phyloP scores from a whole-genome alignment of 2,888 invertebrate genomes.

The Synanthedon myopaeformis region DNA sequence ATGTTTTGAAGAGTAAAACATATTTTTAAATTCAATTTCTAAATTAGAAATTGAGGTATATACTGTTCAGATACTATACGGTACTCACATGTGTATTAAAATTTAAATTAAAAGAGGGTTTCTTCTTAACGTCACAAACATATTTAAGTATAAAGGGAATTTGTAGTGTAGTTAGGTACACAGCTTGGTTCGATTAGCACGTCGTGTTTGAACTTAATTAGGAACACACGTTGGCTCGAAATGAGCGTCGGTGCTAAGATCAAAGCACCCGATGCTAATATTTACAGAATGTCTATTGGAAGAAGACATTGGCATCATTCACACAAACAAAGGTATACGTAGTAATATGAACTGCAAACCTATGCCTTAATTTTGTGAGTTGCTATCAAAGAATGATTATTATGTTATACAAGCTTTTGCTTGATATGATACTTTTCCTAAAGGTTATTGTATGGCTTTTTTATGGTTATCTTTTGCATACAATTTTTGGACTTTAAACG shows the following conservation, averaged over 20 bases:
- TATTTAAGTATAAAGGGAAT: too few species aligned
- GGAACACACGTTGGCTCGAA: slow-evolving; percentile 45
- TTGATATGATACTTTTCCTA: background rate
- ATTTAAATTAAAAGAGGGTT: too few species aligned
- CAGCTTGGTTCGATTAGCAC: slow-evolving; percentile 38
- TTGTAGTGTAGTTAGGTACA: background rate
- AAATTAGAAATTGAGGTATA: too few species aligned
- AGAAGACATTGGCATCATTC: slow-evolving; percentile 56
- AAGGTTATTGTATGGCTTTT: too few species aligned
- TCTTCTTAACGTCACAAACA: too few species aligned
- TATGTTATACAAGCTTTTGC: too few species aligned
- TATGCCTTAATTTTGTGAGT: background rate
- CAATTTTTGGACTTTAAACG: too few species aligned
- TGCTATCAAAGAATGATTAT: background rate
- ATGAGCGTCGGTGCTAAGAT: slow-evolving; percentile 51
- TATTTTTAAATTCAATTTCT: too few species aligned
- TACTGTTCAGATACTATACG: too few species aligned
- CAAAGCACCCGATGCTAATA: slow-evolving; percentile 57
- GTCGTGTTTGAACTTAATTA: slow-evolving; percentile 68
- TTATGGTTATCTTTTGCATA: too few species aligned
- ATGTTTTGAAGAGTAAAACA: too few species aligned
- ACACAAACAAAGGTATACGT: background rate
- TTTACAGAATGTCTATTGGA: slow-evolving; percentile 53
- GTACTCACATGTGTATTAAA: too few species aligned
- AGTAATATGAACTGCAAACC: background rate